A percentile compares a stretch with the other conserved stretches of the same genome.
Evolutionary conservation across 2,797 vertebrate species (phyloP).

Genomic region (Xerus rutilus): DNA sequence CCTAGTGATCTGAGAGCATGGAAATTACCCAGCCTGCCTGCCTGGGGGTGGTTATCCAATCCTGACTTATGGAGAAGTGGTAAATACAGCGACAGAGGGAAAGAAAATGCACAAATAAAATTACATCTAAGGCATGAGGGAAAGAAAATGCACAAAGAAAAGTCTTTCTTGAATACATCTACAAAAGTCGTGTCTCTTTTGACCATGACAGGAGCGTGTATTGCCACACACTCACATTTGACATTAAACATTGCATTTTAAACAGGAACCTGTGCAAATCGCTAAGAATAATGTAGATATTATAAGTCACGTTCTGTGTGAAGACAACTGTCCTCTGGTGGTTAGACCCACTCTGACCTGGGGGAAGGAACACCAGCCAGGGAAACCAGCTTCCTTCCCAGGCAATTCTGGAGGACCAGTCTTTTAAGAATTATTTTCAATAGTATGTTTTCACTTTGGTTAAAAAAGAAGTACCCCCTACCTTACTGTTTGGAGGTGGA

Average conservation of each 20-base stretch:
- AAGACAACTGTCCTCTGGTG: neutral
- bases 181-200: neutral
- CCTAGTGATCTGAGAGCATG: neutral
- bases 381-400: neutral
- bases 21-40: neutral
- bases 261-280: neutral
- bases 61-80: neutral
- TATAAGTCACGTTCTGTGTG: neutral
- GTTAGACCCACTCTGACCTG: fast-evolving
- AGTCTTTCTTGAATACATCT: neutral
- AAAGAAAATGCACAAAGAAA: neutral
- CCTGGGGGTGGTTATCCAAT: neutral
- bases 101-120: conserved; percentile 1
- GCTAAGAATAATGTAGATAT: neutral
- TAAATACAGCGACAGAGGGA: neutral
- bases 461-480: neutral
- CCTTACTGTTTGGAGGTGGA: conserved; percentile 17
- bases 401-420: neutral
- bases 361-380: fast-evolving
- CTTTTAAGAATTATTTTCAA: neutral
- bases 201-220: neutral
- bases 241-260: neutral
- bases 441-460: neutral
- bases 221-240: neutral
- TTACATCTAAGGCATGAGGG: neutral